Base-by-base conservation (phyloP, 2,113 vertebrate species). In the Falcunculus frontatus region DNA sequence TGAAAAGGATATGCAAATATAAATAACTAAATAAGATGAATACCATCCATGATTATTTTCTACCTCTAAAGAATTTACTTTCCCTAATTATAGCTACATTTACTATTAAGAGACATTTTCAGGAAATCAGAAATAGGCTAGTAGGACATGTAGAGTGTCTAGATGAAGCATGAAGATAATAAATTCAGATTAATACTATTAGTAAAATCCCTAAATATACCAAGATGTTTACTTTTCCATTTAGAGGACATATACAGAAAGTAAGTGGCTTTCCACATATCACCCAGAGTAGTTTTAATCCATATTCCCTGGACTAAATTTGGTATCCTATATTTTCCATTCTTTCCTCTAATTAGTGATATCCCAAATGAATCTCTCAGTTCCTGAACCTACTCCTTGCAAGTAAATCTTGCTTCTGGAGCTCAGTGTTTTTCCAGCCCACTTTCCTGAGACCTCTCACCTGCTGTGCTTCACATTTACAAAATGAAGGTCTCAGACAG, bases 161-260 rank as follows among this genome's bases (percentile, higher is more conserved):
- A 37, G 39, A n/a, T 44, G 19, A 65, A 67, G 37, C 60, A 62
- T 27, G 4, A 76, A 63, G 30, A 53, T 18, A n/a, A 37, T 46
- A 73, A 39, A 21, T 44, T 87, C 30, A 52, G 18, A n/a, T 49
- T 53, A 78, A 70, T 39, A 13, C 10, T 52, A 21, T 29, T 35
- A 42, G 18, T 53, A 46, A 86, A 75, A 49, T 49, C 47, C 33
- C 32, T 26, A 69, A 76, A 64, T 69, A 47, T 19, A 42, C 17
- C 9, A 26, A 60, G 25, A 37, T 52, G 1, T 22, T 91, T 72
- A 25, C 11, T 83, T 80, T 57, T 68, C 15, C 5, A 29, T 57
- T 57, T 46, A 46, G 39, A 73, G 17, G 11, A 6, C 0, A 1
- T 33, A 17, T 3, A n/a, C 0, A 2, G 42, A 67, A 70, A 63